Evolutionary conservation across 2,797 vertebrate genomes (phyloP).

Genomic region (Emys orbicularis): DNA sequence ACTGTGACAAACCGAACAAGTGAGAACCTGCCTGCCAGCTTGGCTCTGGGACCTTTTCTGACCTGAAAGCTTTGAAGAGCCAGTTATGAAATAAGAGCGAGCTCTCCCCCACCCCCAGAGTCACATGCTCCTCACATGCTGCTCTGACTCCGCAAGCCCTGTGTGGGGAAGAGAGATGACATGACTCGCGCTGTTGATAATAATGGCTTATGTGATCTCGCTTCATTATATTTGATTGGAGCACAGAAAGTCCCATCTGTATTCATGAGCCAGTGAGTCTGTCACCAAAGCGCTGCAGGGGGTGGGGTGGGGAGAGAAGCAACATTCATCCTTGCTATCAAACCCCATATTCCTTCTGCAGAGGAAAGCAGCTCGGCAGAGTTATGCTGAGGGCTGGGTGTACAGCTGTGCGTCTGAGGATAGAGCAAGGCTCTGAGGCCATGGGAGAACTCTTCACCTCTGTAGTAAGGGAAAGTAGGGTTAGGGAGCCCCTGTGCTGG

Average conservation of each 20-base stretch:
- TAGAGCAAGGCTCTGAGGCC: neutral
- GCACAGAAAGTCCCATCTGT: neutral
- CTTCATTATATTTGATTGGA: fast-evolving
- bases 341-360: neutral
- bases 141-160: neutral
- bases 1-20: neutral
- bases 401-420: neutral
- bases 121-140: fast-evolving
- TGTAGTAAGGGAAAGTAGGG: neutral
- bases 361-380: neutral
- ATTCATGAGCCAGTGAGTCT: fast-evolving
- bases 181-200: neutral
- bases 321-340: fast-evolving
- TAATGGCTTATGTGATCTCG: fast-evolving
- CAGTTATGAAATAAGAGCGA: neutral
- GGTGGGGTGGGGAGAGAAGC: neutral
- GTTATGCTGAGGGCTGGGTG: slow-evolving; percentile 1
- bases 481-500: neutral
- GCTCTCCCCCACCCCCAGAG: neutral
- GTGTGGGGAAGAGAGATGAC: neutral
- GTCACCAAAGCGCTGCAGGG: neutral
- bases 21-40: neutral
- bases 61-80: neutral
- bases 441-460: neutral
- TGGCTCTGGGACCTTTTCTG: neutral